Evolutionary conservation across 2,797 vertebrate genomes (phyloP), one percentile per base, ranked within the genome.

Genomic region (Poeciliopsis turneri): DNA sequence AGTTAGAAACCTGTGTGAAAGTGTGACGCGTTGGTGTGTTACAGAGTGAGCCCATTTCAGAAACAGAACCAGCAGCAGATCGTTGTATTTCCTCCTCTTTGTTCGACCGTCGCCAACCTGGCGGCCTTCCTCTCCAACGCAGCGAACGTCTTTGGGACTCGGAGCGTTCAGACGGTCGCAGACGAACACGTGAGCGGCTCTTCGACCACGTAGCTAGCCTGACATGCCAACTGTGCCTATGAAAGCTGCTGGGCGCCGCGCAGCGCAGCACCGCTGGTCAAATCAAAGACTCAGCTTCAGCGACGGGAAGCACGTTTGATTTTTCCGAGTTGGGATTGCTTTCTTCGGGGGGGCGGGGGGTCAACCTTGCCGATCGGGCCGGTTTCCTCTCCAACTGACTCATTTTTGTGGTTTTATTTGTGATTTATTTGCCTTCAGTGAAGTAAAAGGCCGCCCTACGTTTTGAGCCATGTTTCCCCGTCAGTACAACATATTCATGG

Each of bases 191-290:
- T 88, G 90, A 90, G 93, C 88, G 93, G 93, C 93, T 95, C 91
- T 92, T 91, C 82, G 92, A 95, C 90, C 86, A 88, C 90, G 92
- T 95, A 95, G 95, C 93, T 95, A 95, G 92, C 94, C 92, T 93
- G 93, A 94, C 90, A 95, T 89, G 94, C 95, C 96, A 95, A 95
- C 93, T 94, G 96, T 96, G 96, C 96, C 96, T 96, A 95, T 92
- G 92, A 92, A 87, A 94, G 91, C 90, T 92, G 93, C 95, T 86
- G 91, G 94, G 92, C 93, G 90, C 85, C 93, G 92, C 94, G 90
- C 84, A 91, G 88, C 85, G 82, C 84, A 91, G 85, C 91, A 88
- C 87, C 80, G 77, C 87, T 89, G 87, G 91, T 79, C 82, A 86
- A 93, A 88, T 76, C 49, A 80, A 90, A 82, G 43, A 72, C 61